Evolutionary conservation across 2,113 vertebrate species (phyloP), one percentile per base, ranked within the genome.

Genomic region (Mesocricetus auratus): DNA sequence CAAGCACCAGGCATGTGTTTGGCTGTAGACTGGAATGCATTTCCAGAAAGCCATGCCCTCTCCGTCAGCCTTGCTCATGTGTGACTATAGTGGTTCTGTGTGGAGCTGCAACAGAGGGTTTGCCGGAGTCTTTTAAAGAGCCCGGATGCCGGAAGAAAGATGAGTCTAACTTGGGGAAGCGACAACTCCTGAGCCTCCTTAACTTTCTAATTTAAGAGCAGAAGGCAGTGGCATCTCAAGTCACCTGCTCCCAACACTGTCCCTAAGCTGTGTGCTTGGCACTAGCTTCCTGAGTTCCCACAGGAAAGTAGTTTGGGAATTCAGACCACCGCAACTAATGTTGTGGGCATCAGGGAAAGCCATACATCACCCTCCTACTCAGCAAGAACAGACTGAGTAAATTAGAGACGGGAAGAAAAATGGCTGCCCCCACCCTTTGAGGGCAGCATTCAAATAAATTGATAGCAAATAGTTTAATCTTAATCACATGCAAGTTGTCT

Each of bases 31-130:
- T 50, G 50, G 11, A 56, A 24, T 10, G 8, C 36, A 1, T 68
- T 71, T 58, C 74, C n/a, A 62, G 68, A 73, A 71, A 13, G 7
- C 26, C 47, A 53, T 66, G 36, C 16, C 29, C 8, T 42, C n/a
- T 16, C 1, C 1, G 0, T 36, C 16, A 4, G 77, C 79, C 45
- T 50, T 0, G 0, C 53, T 86, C 16, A 11, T 1, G 10, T 17
- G 7, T 29, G 24, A 77, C 69, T 60, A 8, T 12, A 50, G 89
- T 3, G 8, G 42, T 29, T 69, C 82, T 78, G 31, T 47, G 26
- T 26, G 64, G 47, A 60, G 47, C 47, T 47, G 31, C 85, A 87
- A 53, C 24, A n/a, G 15, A 93, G 45, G 16, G 66, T 89, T 89
- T 42, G 39, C 4, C 6, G 16, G 22, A 82, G 15, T 1, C 16